A percentile compares a stretch with the other conserved stretches of the same genome.
Evolutionary conservation across 2,113 vertebrate genomes (phyloP).

Genomic region (Xiphophorus maculatus): DNA sequence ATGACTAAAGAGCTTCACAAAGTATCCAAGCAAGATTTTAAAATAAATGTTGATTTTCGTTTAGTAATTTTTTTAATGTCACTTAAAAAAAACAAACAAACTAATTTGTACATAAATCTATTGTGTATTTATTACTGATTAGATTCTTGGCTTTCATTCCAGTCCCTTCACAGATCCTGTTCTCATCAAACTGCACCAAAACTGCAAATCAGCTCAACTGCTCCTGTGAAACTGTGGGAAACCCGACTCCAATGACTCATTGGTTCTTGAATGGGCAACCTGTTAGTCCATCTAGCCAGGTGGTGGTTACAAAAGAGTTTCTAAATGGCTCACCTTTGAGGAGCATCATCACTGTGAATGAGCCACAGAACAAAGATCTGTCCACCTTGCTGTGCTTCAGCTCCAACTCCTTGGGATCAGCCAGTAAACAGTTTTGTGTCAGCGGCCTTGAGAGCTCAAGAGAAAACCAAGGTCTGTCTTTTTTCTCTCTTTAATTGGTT

Average conservation of each 20-base stretch:
- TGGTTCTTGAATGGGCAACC: constrained; percentile 35
- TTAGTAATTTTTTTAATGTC: too few species aligned
- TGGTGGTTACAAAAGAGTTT: not conserved
- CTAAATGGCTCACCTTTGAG: constrained; percentile 7
- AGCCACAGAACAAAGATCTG: not conserved
- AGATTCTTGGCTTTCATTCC: not conserved
- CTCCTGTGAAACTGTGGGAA: constrained; percentile 44
- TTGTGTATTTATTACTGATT: not conserved
- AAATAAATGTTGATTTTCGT: too few species aligned
- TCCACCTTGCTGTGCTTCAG: constrained; percentile 28
- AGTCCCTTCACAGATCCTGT: constrained; percentile 36
- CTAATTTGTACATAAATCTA: too few species aligned
- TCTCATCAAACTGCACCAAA: constrained; percentile 29
- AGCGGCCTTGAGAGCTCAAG: not conserved
- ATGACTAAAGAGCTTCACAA: too few species aligned
- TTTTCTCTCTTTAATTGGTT: not conserved
- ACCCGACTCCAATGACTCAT: constrained; percentile 21
- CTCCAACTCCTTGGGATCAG: constrained; percentile 42
- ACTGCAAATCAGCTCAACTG: constrained; percentile 24
- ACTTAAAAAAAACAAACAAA: too few species aligned
- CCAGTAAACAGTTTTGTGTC: not conserved
- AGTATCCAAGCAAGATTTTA: too few species aligned
- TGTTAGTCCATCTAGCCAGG: constrained; percentile 2
- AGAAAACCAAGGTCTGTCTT: constrained; percentile 17
- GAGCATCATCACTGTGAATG: constrained; percentile 1